Conservation (phyloP, 1,140 invertebrate species). For the Drosophila kepulauana region DNA sequence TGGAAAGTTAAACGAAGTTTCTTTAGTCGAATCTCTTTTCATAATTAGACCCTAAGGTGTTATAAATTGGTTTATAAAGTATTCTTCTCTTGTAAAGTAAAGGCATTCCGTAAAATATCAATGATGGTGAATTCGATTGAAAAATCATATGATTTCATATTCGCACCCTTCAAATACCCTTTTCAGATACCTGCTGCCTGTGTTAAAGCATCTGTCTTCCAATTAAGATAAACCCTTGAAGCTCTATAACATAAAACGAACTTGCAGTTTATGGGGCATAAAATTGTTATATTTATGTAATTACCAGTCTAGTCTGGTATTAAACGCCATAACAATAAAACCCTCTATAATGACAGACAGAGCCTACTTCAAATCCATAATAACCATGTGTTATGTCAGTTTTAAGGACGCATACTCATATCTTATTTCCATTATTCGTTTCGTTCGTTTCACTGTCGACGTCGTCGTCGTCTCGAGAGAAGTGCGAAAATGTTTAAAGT, state of each 20-base stretch:
- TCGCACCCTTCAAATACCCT: not conserved
- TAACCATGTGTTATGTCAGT: not conserved
- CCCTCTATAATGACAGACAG: not conserved
- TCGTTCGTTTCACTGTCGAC: no score
- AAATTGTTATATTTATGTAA: constrained; percentile 4
- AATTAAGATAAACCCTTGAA: constrained; percentile 1
- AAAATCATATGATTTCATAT: no score
- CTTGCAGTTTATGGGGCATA: constrained; percentile 1
- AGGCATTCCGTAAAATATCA: no score
- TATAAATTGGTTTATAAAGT: no score
- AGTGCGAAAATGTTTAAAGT: constrained; percentile 5
- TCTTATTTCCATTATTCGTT: not conserved
- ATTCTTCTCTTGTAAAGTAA: no score
- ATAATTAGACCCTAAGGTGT: no score
- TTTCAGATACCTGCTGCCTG: not conserved
- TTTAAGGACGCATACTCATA: not conserved
- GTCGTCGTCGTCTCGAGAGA: not conserved
- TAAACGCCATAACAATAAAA: not conserved
- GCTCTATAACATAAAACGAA: not conserved
- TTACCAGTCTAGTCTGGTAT: not conserved
- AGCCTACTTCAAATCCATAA: not conserved
- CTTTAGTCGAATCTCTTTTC: no score
- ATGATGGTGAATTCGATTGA: no score
- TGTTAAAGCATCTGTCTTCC: not conserved
- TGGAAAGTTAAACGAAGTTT: no score